These are phyloP conservation scores for Torymus texanus DNA, from an alignment of 2,888 invertebrate species.

Conservation along the genomic window DNA sequence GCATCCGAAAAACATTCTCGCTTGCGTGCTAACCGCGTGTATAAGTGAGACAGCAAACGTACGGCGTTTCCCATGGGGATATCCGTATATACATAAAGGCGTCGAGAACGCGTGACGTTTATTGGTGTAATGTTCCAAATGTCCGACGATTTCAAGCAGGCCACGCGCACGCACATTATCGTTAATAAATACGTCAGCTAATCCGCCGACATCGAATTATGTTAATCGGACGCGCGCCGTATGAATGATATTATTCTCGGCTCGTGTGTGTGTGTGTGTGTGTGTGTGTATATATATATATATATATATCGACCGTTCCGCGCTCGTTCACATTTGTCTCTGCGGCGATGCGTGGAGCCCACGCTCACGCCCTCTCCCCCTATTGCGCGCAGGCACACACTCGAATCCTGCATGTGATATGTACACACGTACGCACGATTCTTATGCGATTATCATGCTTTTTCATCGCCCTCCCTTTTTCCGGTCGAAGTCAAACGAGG, in stretches of 20 bases:
- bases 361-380: neutral
- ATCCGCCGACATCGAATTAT: slow-evolving; percentile 67
- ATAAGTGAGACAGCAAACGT: slow-evolving; percentile 26
- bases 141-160: slow-evolving; percentile 51
- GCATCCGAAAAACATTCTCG: neutral
- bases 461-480: slow-evolving; percentile 50
- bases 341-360: neutral
- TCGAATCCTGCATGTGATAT: slow-evolving; percentile 54
- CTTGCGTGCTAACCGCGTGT: neutral
- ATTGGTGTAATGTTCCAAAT: slow-evolving; percentile 50
- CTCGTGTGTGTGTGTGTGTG: neutral
- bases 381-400: neutral
- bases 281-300: neutral
- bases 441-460: slow-evolving; percentile 58
- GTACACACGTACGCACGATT: slow-evolving; percentile 55
- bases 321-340: slow-evolving; percentile 22
- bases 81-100: neutral
- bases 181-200: slow-evolving; percentile 66
- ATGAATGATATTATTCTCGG: slow-evolving; percentile 66
- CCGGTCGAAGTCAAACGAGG: slow-evolving; percentile 6
- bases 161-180: slow-evolving; percentile 50
- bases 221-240: slow-evolving; percentile 62
- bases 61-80: slow-evolving; percentile 35
- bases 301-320: neutral
- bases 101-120: too few relatives aligned